Evolutionary conservation across 2,888 invertebrate species (phyloP), one percentile per base, ranked within the genome.

Genomic region (Micoletzkya japonica): DNA sequence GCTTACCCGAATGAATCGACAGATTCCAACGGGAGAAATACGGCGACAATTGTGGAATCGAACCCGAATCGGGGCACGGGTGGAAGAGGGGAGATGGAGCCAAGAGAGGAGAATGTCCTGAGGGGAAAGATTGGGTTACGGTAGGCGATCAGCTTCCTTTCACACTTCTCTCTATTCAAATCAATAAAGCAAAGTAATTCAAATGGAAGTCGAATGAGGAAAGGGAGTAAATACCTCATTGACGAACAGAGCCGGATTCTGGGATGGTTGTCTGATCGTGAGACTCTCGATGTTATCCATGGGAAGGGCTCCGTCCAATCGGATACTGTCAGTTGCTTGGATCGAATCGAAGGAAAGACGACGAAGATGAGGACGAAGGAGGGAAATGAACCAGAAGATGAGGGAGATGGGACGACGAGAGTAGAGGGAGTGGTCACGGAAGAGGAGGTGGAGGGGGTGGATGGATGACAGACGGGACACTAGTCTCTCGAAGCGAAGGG

Each of bases 71-170:
- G 26, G 34, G 4, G 34, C 36, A 34, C 66, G 32, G 24, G 50
- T 28, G 0, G 66, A 2, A 24, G 34, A n/a, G 17, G 66, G 66
- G 24, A 66, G 66, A 66, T 36, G 66, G 32, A 66, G 54, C 66
- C 66, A 66, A n/a, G 52, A 54, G 14, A 66, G 66, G n/a, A 66
- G 54, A 54, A 66, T 66, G 34, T 66, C 52, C 66, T 52, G 54
- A 7, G 28, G 17, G 6, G 6, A n/a, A 14, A 52, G 24, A 52
- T 52, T 39, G 39, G 39, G 39, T 7, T 39, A 39, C 7, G 39
- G 39, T 10, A 39, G 7, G 7, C 17, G 39, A 39, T 39, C 39
- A 39, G 39, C 7, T 39, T 17, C 17, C 39, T 39, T 39, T 17
- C 7, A n/a, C n/a, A n/a, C n/a, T n/a, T n/a, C n/a, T n/a, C n/a